phyloP scores from a whole-genome alignment of 2,888 invertebrate species.

The Oligia fasciuncula region DNA sequence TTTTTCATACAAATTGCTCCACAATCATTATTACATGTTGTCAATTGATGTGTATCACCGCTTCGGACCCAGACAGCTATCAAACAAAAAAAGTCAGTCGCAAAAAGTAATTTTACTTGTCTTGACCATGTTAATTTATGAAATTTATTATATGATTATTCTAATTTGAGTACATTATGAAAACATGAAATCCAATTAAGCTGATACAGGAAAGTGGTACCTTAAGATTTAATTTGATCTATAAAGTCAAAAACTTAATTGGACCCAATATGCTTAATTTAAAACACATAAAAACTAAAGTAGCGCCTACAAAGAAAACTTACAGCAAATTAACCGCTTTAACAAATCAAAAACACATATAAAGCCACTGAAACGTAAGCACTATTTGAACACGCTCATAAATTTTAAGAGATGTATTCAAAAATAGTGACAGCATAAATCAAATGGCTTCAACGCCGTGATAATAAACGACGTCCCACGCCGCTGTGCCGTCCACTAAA shows the following conservation, averaged over 20 bases:
- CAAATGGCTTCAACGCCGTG: constrained; percentile 69
- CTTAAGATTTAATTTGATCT: neutral
- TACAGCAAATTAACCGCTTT: constrained; percentile 60
- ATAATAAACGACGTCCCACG: constrained; percentile 69
- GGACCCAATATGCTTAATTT: constrained; percentile 34
- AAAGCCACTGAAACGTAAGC: constrained; percentile 59
- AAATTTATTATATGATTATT: neutral
- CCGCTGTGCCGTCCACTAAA: constrained; percentile 69
- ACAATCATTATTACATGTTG: neutral
- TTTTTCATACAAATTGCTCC: constrained; percentile 9
- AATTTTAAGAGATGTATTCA: constrained; percentile 67
- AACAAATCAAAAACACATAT: constrained; percentile 65
- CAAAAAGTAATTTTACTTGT: neutral
- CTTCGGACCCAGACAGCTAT: neutral
- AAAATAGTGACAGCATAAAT: constrained; percentile 68
- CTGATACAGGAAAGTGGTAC: neutral
- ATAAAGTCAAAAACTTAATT: constrained; percentile 40
- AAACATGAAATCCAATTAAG: neutral
- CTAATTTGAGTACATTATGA: neutral
- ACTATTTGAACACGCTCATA: constrained; percentile 62
- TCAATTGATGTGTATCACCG: neutral
- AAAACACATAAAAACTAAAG: constrained; percentile 57
- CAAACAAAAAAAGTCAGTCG: neutral
- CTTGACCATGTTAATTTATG: neutral
- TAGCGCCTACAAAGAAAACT: constrained; percentile 34